phyloP scores from a whole-genome alignment of 2,797 vertebrate genomes.

The Dipus sagitta region DNA sequence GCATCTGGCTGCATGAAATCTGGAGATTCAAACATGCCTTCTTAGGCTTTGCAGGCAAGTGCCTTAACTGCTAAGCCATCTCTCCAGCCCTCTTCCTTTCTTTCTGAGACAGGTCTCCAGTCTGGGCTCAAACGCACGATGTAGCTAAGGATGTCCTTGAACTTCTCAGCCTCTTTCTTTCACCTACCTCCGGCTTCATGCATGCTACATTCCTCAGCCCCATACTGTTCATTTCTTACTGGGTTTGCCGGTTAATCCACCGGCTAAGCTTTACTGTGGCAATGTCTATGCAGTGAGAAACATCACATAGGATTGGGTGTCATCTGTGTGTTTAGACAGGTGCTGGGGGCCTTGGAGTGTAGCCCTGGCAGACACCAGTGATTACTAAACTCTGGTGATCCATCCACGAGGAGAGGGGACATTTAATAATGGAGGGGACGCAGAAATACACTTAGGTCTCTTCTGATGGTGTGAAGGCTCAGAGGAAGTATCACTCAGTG shows the following conservation, averaged over 20 bases:
- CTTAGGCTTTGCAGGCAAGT: too few species aligned
- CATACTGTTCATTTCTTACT: background rate
- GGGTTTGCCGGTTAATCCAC: background rate
- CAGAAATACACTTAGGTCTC: conserved; percentile 26
- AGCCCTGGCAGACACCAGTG: background rate
- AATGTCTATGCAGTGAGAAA: background rate
- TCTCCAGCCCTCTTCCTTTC: too few species aligned
- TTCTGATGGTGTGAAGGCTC: conserved; percentile 47
- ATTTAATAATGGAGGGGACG: background rate
- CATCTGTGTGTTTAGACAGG: background rate
- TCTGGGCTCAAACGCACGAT: background rate
- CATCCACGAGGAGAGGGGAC: background rate
- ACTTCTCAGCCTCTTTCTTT: background rate
- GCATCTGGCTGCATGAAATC: too few species aligned
- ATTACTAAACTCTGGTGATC: background rate
- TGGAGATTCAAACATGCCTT: too few species aligned
- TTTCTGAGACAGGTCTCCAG: background rate
- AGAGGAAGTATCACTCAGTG: conserved; percentile 46
- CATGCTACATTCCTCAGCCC: background rate
- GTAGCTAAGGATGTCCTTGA: background rate
- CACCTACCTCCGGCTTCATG: background rate
- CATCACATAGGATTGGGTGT: background rate
- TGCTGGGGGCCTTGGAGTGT: background rate
- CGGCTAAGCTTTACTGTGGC: background rate
- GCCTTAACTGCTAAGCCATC: too few species aligned